phyloP scores from a whole-genome alignment of 2,797 vertebrate genomes.

The Melanotaenia parkinsoni region DNA sequence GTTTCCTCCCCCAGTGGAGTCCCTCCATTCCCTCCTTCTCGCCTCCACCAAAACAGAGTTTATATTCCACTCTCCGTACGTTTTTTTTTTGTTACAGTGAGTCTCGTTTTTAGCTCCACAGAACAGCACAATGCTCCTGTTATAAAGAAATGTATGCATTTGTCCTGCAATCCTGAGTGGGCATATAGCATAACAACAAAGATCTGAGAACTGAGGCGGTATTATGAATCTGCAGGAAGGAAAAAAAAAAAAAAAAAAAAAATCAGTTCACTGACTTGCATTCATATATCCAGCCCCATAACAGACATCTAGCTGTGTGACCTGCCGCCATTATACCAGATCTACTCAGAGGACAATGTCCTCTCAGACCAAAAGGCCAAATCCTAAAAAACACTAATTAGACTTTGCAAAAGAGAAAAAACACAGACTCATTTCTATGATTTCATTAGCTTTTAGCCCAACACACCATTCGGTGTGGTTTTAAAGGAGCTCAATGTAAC shows the following conservation, averaged over 20 bases:
- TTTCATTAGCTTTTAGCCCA: conserved; percentile 30
- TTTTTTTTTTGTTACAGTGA: background rate
- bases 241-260: background rate
- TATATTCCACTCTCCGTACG: conserved; percentile 11
- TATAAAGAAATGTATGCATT: conserved; percentile 24
- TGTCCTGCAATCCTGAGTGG: conserved; percentile 34
- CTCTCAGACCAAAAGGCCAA: conserved; percentile 61
- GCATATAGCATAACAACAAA: conserved; percentile 51
- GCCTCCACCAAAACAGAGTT: conserved; percentile 4
- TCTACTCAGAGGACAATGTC: conserved; percentile 61
- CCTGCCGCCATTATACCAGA: conserved; percentile 37
- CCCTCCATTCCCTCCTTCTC: conserved; percentile 4
- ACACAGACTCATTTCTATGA: conserved; percentile 14
- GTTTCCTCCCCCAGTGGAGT: background rate
- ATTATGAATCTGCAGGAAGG: conserved; percentile 62
- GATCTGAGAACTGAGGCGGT: conserved; percentile 64
- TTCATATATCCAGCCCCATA: conserved; percentile 61
- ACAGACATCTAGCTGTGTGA: conserved; percentile 68
- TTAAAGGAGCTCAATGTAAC: too few relatives aligned
- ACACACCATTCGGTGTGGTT: background rate
- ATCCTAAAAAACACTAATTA: conserved; percentile 55
- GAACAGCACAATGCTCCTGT: conserved; percentile 33
- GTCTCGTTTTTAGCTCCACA: conserved; percentile 18
- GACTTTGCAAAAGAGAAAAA: conserved; percentile 30
- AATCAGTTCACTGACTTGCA: conserved; percentile 49